Evolutionary conservation across 2,888 invertebrate genomes (phyloP).

Genomic region (Operophtera brumata): DNA sequence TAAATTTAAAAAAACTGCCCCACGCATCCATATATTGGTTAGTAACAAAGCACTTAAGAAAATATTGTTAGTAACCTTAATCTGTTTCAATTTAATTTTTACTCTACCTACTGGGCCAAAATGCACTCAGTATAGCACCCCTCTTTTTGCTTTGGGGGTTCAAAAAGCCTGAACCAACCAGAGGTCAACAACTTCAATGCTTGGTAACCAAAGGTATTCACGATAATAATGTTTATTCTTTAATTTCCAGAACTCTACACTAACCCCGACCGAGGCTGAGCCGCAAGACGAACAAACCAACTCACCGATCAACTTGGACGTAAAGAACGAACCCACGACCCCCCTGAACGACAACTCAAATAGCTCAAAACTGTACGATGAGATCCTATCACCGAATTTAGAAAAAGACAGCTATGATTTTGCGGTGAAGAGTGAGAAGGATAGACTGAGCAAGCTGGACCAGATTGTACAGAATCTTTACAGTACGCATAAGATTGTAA

Average conservation of each 20-base stretch:
- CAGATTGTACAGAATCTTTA: constrained; percentile 75
- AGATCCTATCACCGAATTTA: constrained; percentile 43
- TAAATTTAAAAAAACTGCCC: too few relatives aligned
- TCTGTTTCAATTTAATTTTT: too few relatives aligned
- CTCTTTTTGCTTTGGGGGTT: too few relatives aligned
- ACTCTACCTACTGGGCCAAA: too few relatives aligned
- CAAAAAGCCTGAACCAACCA: too few relatives aligned
- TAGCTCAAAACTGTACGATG: constrained; percentile 49
- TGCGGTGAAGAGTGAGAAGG: constrained; percentile 54
- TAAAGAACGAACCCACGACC: constrained; percentile 46
- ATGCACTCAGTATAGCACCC: too few relatives aligned
- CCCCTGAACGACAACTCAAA: constrained; percentile 49
- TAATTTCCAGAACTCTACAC: constrained; percentile 56
- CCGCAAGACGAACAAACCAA: constrained; percentile 38
- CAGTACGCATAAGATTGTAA: constrained; percentile 68
- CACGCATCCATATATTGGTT: too few relatives aligned
- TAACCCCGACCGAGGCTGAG: constrained; percentile 58
- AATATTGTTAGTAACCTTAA: too few relatives aligned
- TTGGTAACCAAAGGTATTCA: too few relatives aligned
- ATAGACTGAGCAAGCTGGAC: constrained; percentile 70
- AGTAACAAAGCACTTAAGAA: too few relatives aligned
- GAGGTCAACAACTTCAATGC: too few relatives aligned
- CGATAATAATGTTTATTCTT: too few relatives aligned
- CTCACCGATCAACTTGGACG: constrained; percentile 54
- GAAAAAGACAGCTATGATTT: constrained; percentile 45